Evolutionary conservation across 1,140 invertebrate species (phyloP), one percentile per base, ranked within the genome.

Genomic region (Temnothorax nylanderi): DNA sequence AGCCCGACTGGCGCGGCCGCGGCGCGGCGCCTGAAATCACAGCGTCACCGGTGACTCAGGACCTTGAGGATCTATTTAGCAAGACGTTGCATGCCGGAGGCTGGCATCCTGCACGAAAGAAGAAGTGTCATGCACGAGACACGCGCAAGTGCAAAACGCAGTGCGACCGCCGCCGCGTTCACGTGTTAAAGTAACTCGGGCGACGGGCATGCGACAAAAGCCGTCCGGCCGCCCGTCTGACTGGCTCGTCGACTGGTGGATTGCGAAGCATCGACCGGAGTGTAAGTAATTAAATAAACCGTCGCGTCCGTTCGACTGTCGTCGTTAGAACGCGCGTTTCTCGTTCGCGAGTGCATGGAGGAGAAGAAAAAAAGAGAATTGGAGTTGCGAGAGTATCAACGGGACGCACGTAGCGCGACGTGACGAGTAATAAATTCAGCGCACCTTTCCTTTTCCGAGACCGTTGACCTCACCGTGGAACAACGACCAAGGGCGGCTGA

Each of bases 261-360:
- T 76, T 13, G 37, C 34, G 11, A n/a, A 34, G 26, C 49, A 16
- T 44, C 54, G 54, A 60, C 21, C n/a, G 54, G 13, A 16, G 4
- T 21, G 65, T 69, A 69, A 49, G 65, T 69, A 69, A 69, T 47
- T 49, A 4, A 49, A 26, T 69, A 69, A 69, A 65, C 16, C 3
- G 37, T n/a, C 0, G 26, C 13, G 7, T 4, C 10, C 1, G 0
- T 16, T 16, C 6, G 3, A 37, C n/a, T n/a, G 64, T 67, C 18
- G 3, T 67, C 10, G 10, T 13, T 26, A 26, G 26, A 2, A 58
- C 21, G 58, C 4, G 13, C 5, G 10, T 16, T n/a, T 65, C 34
- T 65, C 7, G 11, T 62, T 62, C 18, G 32, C 34, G 18, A 18
- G 62, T 1, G 34, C 34, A 8, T 37, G 10, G 26, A 11, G 32